Percentiles rank a stretch among this genome's conserved stretches.
Conservation (phyloP, 2,797 vertebrate genomes). For the Dipus sagitta region DNA sequence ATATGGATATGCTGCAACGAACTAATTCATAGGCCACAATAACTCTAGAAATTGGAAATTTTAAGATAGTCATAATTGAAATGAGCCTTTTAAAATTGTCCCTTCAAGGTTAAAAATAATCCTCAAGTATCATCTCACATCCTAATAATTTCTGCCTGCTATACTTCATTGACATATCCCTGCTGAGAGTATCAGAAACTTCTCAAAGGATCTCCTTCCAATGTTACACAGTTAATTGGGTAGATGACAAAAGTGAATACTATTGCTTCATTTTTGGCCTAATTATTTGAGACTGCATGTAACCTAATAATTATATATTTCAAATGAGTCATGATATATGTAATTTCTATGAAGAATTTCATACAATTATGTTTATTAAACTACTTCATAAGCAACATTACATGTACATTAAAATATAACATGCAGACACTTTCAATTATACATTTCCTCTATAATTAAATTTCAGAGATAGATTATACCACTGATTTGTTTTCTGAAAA, state of each 20-base stretch:
- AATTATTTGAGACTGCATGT: slow-evolving; percentile 54
- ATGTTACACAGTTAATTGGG: slow-evolving; percentile 56
- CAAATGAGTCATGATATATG: slow-evolving; percentile 58
- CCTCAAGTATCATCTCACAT: slow-evolving; percentile 22
- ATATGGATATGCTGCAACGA: background rate
- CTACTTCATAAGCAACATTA: slow-evolving; percentile 60
- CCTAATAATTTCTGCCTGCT: background rate
- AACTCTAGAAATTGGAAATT: slow-evolving; percentile 64
- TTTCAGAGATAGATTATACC: slow-evolving; percentile 48
- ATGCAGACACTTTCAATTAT: slow-evolving; percentile 31
- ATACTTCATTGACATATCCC: slow-evolving; percentile 51
- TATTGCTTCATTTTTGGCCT: slow-evolving; percentile 49
- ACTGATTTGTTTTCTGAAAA: background rate
- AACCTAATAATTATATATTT: slow-evolving; percentile 73
- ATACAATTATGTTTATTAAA: slow-evolving; percentile 65
- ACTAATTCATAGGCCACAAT: background rate
- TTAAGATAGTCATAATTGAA: slow-evolving; percentile 60
- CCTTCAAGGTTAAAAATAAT: slow-evolving; percentile 34
- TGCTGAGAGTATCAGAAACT: slow-evolving; percentile 58
- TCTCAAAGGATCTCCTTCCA: slow-evolving; percentile 26
- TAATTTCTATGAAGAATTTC: slow-evolving; percentile 73
- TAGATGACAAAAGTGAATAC: slow-evolving; percentile 47
- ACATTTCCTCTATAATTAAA: background rate
- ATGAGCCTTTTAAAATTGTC: background rate
- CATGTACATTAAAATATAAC: slow-evolving; percentile 11